Evolutionary conservation across 2,888 invertebrate genomes (phyloP).

Genomic region (Phaedon cochleariae): DNA sequence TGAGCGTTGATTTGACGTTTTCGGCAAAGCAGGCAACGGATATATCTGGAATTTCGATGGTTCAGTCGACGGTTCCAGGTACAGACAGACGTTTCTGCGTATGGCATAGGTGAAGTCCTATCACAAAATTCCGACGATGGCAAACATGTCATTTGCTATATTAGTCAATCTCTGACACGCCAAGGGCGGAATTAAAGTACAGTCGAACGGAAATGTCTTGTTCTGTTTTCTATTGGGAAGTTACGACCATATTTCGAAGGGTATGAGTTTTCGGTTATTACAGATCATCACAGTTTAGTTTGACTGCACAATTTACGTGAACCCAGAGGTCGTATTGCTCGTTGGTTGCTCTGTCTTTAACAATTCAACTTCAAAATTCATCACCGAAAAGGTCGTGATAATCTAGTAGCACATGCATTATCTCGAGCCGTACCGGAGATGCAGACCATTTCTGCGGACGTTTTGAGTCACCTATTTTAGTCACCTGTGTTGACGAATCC

Average conservation of each 20-base stretch:
- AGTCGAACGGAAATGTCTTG: slow-evolving; percentile 34
- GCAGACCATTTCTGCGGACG: background rate
- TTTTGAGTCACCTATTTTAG: too few relatives aligned
- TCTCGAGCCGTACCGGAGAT: slow-evolving; percentile 15
- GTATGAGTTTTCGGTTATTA: slow-evolving; percentile 27
- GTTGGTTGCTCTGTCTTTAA: slow-evolving; percentile 26
- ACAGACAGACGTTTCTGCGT: slow-evolving; percentile 40
- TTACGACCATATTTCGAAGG: slow-evolving; percentile 34
- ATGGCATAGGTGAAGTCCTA: background rate
- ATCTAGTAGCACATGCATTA: slow-evolving; percentile 30
- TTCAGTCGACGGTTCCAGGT: slow-evolving; percentile 34
- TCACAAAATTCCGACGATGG: background rate
- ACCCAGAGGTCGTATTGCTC: slow-evolving; percentile 22
- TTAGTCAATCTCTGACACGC: slow-evolving; percentile 19
- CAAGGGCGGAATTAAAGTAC: slow-evolving; percentile 33
- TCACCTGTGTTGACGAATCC: too few relatives aligned
- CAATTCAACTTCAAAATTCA: slow-evolving; percentile 39
- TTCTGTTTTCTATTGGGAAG: too few relatives aligned
- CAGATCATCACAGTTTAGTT: too few relatives aligned
- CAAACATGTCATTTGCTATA: slow-evolving; percentile 24
- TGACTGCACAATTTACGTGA: too few relatives aligned
- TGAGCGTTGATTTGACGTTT: too few relatives aligned
- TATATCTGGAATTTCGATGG: too few relatives aligned
- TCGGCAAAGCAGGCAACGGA: too few relatives aligned
- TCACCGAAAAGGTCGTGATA: slow-evolving; percentile 24